Evolutionary conservation across 2,797 vertebrate genomes (phyloP), one percentile per base, ranked within the genome.

Genomic region (Phyllotis vaccarum): DNA sequence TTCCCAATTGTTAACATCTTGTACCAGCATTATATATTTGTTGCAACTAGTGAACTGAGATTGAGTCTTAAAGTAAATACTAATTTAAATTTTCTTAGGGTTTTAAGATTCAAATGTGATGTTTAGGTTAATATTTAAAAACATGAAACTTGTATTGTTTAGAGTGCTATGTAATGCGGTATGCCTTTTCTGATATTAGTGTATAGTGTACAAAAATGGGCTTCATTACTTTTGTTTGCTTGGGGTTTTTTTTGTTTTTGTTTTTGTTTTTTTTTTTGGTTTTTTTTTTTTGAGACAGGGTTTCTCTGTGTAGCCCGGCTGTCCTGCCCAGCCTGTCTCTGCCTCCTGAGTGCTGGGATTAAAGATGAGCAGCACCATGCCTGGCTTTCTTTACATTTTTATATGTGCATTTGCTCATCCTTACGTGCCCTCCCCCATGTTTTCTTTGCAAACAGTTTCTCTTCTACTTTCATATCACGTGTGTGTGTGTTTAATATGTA

Each of bases 51-150:
- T 85, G 46, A 94, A 79, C 54, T 64, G 88, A 74, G 43, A 74
- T 19, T 90, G 52, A 82, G 56, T 10, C 46, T 66, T 81, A 52
- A 90, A 90, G n/a, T 46, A 43, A 1, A 64, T 75, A 12, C 27
- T 89, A 58, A 31, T 86, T 94, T 70, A 91, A 19, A 80, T 96
- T 76, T 81, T 78, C 72, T 90, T 95, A 43, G 29, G 6, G 74
- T 75, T 62, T 58, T 90, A 86, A 31, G 12, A 56, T 95, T 92
- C 70, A 78, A 86, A 64, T 75, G 22, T 54, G 24, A 78, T 40
- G 40, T 68, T 78, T 78, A 86, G 27, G 24, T 12, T 86, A 29
- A 68, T 49, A 46, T 21, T 34, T 56, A 66, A 76, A 43, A 66
- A 34, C 19, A 46, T 92, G 31, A 92, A 52, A 17, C 43, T 24